Evolutionary conservation across 2,888 invertebrate genomes (phyloP), one percentile per base, ranked within the genome.

Genomic region (Linnaemya tessellans): DNA sequence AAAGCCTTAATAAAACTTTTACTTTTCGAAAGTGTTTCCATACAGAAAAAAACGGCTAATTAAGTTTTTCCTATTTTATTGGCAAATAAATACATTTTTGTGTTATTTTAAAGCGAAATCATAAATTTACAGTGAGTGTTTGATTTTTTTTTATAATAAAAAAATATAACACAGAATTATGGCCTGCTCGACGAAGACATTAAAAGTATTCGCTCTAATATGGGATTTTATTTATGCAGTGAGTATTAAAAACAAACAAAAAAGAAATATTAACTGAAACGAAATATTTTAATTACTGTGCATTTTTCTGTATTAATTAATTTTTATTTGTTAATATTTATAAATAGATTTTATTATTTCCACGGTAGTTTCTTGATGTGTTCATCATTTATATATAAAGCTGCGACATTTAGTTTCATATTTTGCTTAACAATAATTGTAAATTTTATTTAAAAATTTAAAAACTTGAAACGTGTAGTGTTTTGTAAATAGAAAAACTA

Each of bases 161-260:
- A 35, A 74, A 79, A 62, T 43, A 62, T 5, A 46, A 75, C 9
- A 64, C 30, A 41, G 20, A 22, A 89, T 80, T 79, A 91, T 91
- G 91, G 90, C 90, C 49, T 91, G 91, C 54, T 91, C 91, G 54
- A 91, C 91, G 70, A 89, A 88, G 81, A 70, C 87, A 4, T 84
- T 91, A 58, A 91, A 91, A 88, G 68, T 88, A 7, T 88, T 89
- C 65, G 77, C 91, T 38, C 83, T 91, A 18, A 75, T 90, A 79
- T 89, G 89, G 88, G 91, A 91, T 88, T 84, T 88, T 51, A 87
- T 91, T n/a, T 90, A 90, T 88, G 88, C 88, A 87, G 91, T 91
- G 82, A 89, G 91, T 87, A 70, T 49, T 20, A 18, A 30, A n/a
- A 38, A 22, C 20, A 9, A 20, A 38, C 9, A 38, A 41, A 41